phyloP scores from a whole-genome alignment of 2,888 invertebrate species.

The Platypus cylindrus region DNA sequence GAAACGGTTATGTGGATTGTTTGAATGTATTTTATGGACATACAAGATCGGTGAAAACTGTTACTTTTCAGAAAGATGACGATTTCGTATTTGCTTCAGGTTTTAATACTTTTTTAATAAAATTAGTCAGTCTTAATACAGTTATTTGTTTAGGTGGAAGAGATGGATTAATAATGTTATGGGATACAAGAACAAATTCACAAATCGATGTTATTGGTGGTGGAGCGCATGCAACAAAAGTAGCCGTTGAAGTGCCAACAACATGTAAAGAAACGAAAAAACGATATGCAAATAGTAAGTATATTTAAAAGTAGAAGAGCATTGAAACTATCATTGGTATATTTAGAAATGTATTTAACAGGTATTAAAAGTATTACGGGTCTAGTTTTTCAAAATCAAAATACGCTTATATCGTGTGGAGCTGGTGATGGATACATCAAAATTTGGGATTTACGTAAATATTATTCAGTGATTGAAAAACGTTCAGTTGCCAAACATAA shows the following conservation, averaged over 20 bases:
- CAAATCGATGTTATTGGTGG: slow-evolving; percentile 35
- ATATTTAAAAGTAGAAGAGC: no score
- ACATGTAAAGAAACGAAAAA: slow-evolving; percentile 18
- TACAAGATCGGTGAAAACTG: slow-evolving; percentile 70
- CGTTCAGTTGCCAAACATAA: slow-evolving; percentile 59
- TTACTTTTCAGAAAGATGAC: slow-evolving; percentile 58
- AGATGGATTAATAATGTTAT: slow-evolving; percentile 75
- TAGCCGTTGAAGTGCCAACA: slow-evolving; percentile 9
- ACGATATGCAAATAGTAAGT: neutral
- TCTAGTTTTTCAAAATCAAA: slow-evolving; percentile 68
- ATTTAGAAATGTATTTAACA: slow-evolving; percentile 5
- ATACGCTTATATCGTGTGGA: slow-evolving; percentile 70
- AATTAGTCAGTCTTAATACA: neutral
- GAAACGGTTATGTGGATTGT: slow-evolving; percentile 31
- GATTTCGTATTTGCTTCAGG: slow-evolving; percentile 69
- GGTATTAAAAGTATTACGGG: slow-evolving; percentile 69
- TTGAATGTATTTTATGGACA: slow-evolving; percentile 61
- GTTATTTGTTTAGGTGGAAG: slow-evolving; percentile 41
- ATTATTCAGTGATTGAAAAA: slow-evolving; percentile 54
- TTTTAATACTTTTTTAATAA: neutral
- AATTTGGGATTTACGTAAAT: slow-evolving; percentile 66
- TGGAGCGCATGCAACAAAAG: slow-evolving; percentile 47
- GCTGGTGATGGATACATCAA: slow-evolving; percentile 79
- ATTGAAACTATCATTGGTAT: no score
- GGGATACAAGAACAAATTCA: slow-evolving; percentile 60